Percentiles rank a stretch among this genome's conserved stretches.
Conservation (phyloP, 2,888 invertebrate species). For the Nezara viridula region DNA sequence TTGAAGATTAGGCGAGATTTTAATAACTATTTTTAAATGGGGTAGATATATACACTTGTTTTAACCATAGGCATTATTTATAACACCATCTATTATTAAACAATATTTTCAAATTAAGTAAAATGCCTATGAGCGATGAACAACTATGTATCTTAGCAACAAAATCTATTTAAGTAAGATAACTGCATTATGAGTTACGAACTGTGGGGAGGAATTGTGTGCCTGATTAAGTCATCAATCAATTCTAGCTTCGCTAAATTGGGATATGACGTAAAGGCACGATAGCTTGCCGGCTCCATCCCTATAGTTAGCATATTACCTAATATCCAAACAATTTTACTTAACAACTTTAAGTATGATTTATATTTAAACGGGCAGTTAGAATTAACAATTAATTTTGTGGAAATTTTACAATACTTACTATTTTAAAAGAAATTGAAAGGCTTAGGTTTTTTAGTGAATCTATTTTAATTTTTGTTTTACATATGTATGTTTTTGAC, state of each 20-base stretch:
- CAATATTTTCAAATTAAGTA: background rate
- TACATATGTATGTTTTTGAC: too few species aligned
- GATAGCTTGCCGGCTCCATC: background rate
- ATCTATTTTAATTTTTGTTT: too few species aligned
- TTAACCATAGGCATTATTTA: too few species aligned
- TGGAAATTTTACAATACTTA: too few species aligned
- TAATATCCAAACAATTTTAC: background rate
- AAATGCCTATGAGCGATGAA: background rate
- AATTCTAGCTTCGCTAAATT: background rate
- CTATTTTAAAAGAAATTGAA: too few species aligned
- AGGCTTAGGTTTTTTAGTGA: too few species aligned
- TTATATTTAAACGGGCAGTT: background rate
- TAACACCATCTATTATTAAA: background rate
- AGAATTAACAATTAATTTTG: too few species aligned
- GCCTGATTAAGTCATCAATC: conserved; percentile 30
- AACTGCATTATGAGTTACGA: background rate
- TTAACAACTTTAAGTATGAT: background rate
- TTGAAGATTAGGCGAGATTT: too few species aligned
- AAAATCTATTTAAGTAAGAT: background rate
- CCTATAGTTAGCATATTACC: background rate
- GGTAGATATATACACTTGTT: too few species aligned
- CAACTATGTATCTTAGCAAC: background rate
- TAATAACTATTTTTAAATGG: too few species aligned
- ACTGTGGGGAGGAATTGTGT: background rate
- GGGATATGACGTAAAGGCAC: background rate